These are phyloP conservation scores for Chloebia gouldiae DNA, from an alignment of 2,113 vertebrate genomes.

Conservation along the genomic window DNA sequence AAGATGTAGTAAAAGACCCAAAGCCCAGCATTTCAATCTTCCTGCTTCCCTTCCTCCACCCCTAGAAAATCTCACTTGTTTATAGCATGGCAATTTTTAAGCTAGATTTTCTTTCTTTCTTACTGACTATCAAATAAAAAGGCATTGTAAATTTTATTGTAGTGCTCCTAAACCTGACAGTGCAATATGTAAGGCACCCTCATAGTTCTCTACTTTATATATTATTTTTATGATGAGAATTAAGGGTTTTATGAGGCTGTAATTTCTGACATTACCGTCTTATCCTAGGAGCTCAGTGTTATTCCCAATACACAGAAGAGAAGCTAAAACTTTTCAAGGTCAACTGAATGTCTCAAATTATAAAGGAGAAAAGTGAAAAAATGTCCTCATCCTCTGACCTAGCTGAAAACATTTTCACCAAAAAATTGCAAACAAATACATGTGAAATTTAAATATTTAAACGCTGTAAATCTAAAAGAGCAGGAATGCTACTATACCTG, in stretches of 20 bases:
- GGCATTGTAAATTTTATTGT: slow-evolving; percentile 74
- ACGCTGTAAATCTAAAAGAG: not conserved
- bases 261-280: slow-evolving; percentile 77
- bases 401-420: not conserved
- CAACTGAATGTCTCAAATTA: slow-evolving; percentile 40
- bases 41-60: not conserved
- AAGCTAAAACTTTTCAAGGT: slow-evolving; percentile 69
- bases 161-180: slow-evolving; percentile 72
- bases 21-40: not conserved
- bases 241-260: slow-evolving; percentile 76
- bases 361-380: not conserved
- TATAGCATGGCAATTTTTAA: slow-evolving; percentile 65
- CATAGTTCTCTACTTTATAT: slow-evolving; percentile 77
- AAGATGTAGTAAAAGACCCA: slow-evolving; percentile 16
- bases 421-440: not conserved
- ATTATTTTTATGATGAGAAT: slow-evolving; percentile 80
- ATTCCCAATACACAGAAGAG: slow-evolving; percentile 44
- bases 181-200: slow-evolving; percentile 72
- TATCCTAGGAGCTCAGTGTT: slow-evolving; percentile 62
- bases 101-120: slow-evolving; percentile 48
- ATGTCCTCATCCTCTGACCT: accelerated
- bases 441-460: not conserved
- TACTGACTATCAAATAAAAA: slow-evolving; percentile 70
- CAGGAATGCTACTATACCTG: not conserved
- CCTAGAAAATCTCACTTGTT: slow-evolving; percentile 50